A percentile compares a stretch with the other conserved stretches of the same genome.
Conservation (phyloP, 2,113 vertebrate genomes). For the Lophura nycthemera region DNA sequence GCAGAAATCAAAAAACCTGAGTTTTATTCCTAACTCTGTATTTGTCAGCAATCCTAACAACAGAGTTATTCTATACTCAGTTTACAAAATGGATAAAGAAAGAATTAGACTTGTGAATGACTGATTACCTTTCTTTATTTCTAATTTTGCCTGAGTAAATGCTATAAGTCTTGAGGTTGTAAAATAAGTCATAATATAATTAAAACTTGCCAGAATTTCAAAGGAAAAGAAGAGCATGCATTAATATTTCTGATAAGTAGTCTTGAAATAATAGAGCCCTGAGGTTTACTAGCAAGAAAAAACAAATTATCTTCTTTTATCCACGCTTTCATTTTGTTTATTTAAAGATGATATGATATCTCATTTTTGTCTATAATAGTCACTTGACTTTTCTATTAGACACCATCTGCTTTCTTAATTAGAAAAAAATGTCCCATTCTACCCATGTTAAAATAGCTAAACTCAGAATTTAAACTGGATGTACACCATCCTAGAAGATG, state of each 20-base stretch:
- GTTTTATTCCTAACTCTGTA: neutral
- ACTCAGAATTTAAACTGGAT: neutral
- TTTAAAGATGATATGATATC: neutral
- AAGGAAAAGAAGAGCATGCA: neutral
- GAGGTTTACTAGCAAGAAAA: neutral
- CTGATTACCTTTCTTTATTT: conserved; percentile 2
- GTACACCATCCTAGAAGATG: neutral
- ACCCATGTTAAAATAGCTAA: neutral
- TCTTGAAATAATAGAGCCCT: neutral
- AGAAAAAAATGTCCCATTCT: neutral
- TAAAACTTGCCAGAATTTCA: conserved; percentile 1
- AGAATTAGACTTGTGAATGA: conserved; percentile 13
- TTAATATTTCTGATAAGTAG: conserved; percentile 22
- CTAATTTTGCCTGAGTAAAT: conserved; percentile 49
- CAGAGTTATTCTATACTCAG: neutral
- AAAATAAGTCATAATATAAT: conserved; percentile 50
- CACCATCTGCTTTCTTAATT: neutral
- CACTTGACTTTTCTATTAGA: neutral
- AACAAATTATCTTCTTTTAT: neutral
- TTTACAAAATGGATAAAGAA: neutral
- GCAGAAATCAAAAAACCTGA: neutral
- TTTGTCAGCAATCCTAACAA: neutral
- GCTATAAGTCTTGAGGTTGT: conserved; percentile 5
- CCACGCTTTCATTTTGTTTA: neutral
- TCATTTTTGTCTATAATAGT: neutral